A percentile compares a stretch with the other conserved stretches of the same genome.
These are phyloP conservation scores for Drosophila pruinosa DNA, from an alignment of 1,140 invertebrate species.

Conservation along the genomic window DNA sequence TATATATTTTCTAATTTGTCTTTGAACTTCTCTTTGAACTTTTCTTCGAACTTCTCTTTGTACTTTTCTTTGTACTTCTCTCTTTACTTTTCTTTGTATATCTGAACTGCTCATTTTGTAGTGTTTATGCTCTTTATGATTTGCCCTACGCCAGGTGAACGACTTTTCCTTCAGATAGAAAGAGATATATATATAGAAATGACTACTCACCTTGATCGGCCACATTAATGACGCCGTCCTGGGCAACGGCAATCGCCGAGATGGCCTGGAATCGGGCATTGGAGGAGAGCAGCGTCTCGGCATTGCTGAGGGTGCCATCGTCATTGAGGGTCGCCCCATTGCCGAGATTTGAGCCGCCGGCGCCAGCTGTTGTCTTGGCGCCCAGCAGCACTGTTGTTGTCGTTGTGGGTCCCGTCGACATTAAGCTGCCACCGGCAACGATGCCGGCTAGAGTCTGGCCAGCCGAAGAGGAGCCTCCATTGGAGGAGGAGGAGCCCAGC, in stretches of 20 bases:
- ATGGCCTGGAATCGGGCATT: slow-evolving; percentile 95
- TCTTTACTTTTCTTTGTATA: not conserved
- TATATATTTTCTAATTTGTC: too few species aligned
- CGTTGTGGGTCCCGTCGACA: slow-evolving; percentile 81
- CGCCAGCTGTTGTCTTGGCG: slow-evolving; percentile 65
- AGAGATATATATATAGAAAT: too few species aligned
- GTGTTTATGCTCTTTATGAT: too few species aligned
- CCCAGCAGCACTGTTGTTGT: slow-evolving; percentile 77
- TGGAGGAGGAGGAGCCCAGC: slow-evolving; percentile 15
- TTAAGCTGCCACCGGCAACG: slow-evolving; percentile 70
- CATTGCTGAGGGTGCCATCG: slow-evolving; percentile 88
- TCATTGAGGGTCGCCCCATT: slow-evolving; percentile 81
- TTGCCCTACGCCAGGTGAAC: too few species aligned
- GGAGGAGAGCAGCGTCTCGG: slow-evolving; percentile 93
- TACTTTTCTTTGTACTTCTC: too few species aligned
- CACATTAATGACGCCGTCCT: slow-evolving; percentile 96
- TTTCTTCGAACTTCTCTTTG: too few species aligned
- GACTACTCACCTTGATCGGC: slow-evolving; percentile 95
- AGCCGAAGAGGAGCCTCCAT: slow-evolving; percentile 28
- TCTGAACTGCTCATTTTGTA: too few species aligned
- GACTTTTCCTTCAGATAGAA: too few species aligned
- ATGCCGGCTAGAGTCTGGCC: slow-evolving; percentile 63
- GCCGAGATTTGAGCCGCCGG: slow-evolving; percentile 37
- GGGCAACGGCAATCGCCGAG: slow-evolving; percentile 95
- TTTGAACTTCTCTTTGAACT: too few species aligned